A percentile compares a stretch with the other conserved stretches of the same genome.
Evolutionary conservation across 2,888 invertebrate species (phyloP).

Genomic region (Elaeidobius kamerunicus): DNA sequence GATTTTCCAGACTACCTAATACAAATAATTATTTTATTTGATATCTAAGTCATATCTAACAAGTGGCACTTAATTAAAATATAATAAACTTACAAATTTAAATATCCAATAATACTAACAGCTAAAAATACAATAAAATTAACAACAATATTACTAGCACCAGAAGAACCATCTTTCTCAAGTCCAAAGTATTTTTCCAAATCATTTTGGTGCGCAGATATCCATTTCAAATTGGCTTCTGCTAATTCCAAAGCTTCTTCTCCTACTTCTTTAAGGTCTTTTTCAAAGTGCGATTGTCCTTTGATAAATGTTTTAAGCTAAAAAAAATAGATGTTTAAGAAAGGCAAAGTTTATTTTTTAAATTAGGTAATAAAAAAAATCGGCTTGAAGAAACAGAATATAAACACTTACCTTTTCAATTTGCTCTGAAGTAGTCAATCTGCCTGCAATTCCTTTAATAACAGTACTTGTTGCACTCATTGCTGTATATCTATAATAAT

Average conservation of each 20-base stretch:
- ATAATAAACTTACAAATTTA: not conserved
- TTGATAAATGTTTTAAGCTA: conserved; percentile 11
- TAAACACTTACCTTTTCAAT: conserved; percentile 21
- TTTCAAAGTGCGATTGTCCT: not conserved
- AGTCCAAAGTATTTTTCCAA: conserved; percentile 19
- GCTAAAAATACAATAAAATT: not conserved
- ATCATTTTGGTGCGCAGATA: conserved; percentile 15
- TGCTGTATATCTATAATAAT: conserved; percentile 26
- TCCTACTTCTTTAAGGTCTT: conserved; percentile 7
- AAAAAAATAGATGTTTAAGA: too few relatives aligned
- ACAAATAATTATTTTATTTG: too few relatives aligned
- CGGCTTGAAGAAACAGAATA: not conserved
- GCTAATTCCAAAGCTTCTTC: conserved; percentile 20
- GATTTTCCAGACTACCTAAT: too few relatives aligned
- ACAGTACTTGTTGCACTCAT: conserved; percentile 21
- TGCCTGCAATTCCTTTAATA: conserved; percentile 27
- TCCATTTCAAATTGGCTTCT: conserved; percentile 28
- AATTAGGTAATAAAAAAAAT: not conserved
- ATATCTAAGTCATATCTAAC: too few relatives aligned
- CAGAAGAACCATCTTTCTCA: not conserved
- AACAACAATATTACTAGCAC: not conserved
- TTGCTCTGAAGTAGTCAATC: conserved; percentile 26
- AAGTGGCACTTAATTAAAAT: too few relatives aligned
- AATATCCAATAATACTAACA: not conserved
- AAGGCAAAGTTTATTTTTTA: not conserved